Evolutionary conservation across 1,140 invertebrate genomes (phyloP).

Genomic region (Macrobrachium nipponense): DNA sequence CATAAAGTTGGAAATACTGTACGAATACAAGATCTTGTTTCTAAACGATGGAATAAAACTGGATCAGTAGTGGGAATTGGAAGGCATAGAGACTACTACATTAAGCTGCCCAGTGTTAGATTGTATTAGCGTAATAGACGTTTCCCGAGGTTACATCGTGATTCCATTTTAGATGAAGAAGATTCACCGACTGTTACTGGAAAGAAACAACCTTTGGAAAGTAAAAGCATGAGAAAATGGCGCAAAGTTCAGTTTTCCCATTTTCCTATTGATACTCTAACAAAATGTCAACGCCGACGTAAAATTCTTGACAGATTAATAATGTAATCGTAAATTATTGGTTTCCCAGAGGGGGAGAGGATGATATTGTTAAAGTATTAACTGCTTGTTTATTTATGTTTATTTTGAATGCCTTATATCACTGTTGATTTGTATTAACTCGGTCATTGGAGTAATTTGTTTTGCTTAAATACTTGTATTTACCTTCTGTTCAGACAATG

Average conservation of each 20-base stretch:
- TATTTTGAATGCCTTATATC: no score
- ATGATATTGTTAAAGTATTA: no score
- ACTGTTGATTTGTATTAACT: no score
- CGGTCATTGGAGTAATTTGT: no score
- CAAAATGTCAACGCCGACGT: neutral
- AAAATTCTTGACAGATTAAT: neutral
- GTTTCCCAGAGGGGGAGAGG: constrained; percentile 14
- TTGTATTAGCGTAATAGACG: constrained; percentile 26
- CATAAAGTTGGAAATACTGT: constrained; percentile 17
- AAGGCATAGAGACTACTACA: constrained; percentile 10
- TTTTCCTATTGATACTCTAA: neutral
- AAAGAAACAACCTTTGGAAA: neutral
- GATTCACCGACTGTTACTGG: neutral
- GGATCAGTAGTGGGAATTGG: constrained; percentile 32
- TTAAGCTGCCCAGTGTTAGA: constrained; percentile 29
- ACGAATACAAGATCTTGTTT: neutral
- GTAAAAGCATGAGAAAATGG: no score
- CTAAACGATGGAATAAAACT: constrained; percentile 10
- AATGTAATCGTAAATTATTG: neutral
- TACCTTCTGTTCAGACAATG: no score
- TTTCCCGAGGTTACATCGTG: constrained; percentile 8
- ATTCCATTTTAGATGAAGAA: neutral
- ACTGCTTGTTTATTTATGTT: no score
- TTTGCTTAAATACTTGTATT: no score
- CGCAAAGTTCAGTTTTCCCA: constrained; percentile 7